Evolutionary conservation across 2,888 invertebrate species (phyloP), one percentile per base, ranked within the genome.

Genomic region (Synanthedon myopaeformis): DNA sequence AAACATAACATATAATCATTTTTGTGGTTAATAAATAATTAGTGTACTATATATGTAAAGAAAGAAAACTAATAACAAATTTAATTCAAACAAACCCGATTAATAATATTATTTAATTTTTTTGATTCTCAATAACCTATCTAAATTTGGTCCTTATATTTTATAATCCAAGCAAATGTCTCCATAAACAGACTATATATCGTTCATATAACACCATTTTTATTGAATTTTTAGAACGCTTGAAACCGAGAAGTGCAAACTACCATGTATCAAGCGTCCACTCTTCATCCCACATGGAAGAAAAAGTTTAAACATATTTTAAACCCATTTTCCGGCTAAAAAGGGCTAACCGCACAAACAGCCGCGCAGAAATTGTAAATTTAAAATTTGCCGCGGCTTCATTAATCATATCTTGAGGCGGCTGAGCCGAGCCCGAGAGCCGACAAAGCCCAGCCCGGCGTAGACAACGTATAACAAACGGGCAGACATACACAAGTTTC

Each of bases 401-500:
- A 76, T 79, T 75, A 77, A 78, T 79, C 78, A 78, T n/a, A n/a
- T 76, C 71, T 67, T 66, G 65, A 69, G 60, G 61, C 59, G 62
- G 63, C 55, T 54, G 61, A 67, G 67, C 55, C 53, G 61, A 68
- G 68, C 68, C 69, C 66, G 67, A 72, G 70, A 68, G 67, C 66
- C 69, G 66, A 69, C 67, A 70, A 69, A 70, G 71, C 69, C 60
- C 60, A 60, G 62, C 64, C 67, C 72, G 66, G 69, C 63, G 74
- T 65, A 75, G 76, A 72, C 76, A 72, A 68, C 71, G 68, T 65
- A 74, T 70, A 75, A 75, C 74, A 72, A 76, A 76, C 75, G 70
- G 72, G 45, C 45, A 45, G 45, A 45, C 45, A 45, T 51, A 56
- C 35, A 35, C 35, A 35, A 35, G 35, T 35, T 35, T 10, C 71